Conservation (phyloP, 2,888 invertebrate species). For the Torymus texanus region DNA sequence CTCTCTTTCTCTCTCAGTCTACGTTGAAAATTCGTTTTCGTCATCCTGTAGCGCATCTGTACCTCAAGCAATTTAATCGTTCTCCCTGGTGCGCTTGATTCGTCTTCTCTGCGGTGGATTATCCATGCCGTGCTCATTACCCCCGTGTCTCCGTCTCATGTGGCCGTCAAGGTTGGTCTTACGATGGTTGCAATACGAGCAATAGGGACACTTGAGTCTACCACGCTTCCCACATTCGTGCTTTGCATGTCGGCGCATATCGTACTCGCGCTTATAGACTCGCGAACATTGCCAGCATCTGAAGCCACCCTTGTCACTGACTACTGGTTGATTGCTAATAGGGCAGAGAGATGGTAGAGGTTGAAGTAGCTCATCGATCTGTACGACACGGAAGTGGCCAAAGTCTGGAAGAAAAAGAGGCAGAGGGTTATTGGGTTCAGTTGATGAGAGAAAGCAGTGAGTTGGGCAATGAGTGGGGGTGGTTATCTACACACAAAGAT, state of each 20-base stretch:
- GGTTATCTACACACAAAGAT: too few species aligned
- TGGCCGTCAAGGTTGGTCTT: slow-evolving; percentile 50
- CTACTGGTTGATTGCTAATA: too few species aligned
- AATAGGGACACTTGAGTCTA: slow-evolving; percentile 59
- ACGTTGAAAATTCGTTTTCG: too few species aligned
- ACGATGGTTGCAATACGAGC: slow-evolving; percentile 60
- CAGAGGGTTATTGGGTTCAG: not conserved
- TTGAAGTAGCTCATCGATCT: slow-evolving; percentile 13
- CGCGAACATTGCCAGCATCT: slow-evolving; percentile 52
- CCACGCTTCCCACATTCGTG: slow-evolving; percentile 64
- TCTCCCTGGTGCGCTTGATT: too few species aligned
- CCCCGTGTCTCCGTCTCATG: slow-evolving; percentile 11
- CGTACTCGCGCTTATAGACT: slow-evolving; percentile 50
- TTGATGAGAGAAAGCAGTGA: too few species aligned
- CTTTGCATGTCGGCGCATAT: slow-evolving; percentile 62
- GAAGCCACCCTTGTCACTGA: slow-evolving; percentile 33
- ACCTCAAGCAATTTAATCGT: too few species aligned
- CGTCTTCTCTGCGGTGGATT: not conserved
- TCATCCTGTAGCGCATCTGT: too few species aligned
- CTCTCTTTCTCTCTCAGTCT: too few species aligned
- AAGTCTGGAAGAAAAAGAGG: slow-evolving; percentile 3
- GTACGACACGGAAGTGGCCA: slow-evolving; percentile 31
- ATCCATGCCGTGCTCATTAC: too few species aligned
- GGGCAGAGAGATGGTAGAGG: not conserved
- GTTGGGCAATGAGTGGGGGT: too few species aligned